A percentile compares a stretch with the other conserved stretches of the same genome.
These are phyloP conservation scores for Coelopa pilipes DNA, from an alignment of 2,888 invertebrate genomes.

Conservation along the genomic window DNA sequence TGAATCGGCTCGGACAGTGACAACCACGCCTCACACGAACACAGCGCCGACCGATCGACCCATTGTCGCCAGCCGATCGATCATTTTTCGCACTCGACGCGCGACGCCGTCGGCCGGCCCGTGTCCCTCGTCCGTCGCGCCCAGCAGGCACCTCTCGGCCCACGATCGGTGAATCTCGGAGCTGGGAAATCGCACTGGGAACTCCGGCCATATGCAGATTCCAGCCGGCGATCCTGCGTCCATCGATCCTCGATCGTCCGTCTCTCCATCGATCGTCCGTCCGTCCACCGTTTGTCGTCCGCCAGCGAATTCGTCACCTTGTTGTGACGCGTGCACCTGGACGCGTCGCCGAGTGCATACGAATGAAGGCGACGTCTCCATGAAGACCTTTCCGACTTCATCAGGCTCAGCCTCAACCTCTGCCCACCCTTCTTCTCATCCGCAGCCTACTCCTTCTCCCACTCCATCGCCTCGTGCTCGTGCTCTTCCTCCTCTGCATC, in stretches of 20 bases:
- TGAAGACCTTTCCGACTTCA: conserved; percentile 2
- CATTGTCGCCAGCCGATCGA: conserved; percentile 6
- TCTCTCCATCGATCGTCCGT: background rate
- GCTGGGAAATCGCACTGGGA: background rate
- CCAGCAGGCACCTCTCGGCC: background rate
- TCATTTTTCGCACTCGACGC: background rate
- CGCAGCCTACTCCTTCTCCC: too few relatives aligned
- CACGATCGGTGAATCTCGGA: background rate
- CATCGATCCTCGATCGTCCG: too few relatives aligned
- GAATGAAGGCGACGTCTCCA: conserved; percentile 10
- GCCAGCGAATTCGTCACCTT: conserved; percentile 28
- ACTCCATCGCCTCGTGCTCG: too few relatives aligned
- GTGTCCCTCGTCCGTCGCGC: background rate
- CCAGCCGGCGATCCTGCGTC: background rate
- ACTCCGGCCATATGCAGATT: conserved; percentile 8
- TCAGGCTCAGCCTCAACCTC: too few relatives aligned
- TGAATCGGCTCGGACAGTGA: conserved; percentile 14
- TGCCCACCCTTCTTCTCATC: too few relatives aligned
- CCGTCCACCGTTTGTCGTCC: conserved; percentile 12
- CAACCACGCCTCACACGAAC: background rate
- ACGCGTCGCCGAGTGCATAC: conserved; percentile 17
- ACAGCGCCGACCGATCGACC: too few relatives aligned
- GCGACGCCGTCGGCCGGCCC: background rate
- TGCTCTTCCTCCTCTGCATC: too few relatives aligned
- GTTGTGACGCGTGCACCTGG: conserved; percentile 35